These are phyloP conservation scores for Melanotaenia trifasciata DNA, from an alignment of 2,797 vertebrate genomes.

Conservation along the genomic window DNA sequence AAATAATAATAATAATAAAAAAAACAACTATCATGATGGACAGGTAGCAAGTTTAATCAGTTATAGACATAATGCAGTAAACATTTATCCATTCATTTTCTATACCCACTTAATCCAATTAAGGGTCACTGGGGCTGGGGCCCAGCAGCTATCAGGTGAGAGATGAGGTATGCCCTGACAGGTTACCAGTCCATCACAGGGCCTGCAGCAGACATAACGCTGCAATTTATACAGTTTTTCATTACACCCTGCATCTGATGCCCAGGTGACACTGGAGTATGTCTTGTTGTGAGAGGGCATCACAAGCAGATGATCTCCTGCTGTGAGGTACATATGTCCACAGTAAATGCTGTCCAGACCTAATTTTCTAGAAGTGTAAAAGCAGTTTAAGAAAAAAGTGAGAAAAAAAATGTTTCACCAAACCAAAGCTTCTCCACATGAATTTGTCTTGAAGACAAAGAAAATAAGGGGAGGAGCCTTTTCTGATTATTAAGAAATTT, in stretches of 20 bases:
- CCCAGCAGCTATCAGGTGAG: no score
- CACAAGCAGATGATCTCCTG: neutral
- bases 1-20: neutral
- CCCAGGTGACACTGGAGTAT: neutral
- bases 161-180: no score
- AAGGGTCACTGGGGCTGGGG: no score
- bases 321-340: neutral
- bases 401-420: neutral
- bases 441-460: slow-evolving; percentile 21
- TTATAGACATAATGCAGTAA: no score
- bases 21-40: neutral
- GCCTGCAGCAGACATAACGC: neutral
- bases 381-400: no score
- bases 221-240: neutral
- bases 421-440: slow-evolving; percentile 22
- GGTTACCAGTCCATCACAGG: neutral
- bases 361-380: neutral
- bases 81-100: no score
- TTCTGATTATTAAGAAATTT: slow-evolving; percentile 19
- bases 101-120: no score
- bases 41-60: no score
- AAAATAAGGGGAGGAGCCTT: slow-evolving; percentile 12
- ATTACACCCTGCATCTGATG: neutral
- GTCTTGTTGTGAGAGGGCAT: neutral
- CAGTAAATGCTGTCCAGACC: neutral